Evolutionary conservation across 2,113 vertebrate species (phyloP), one percentile per base, ranked within the genome.

Genomic region (Dasyornis broadbenti): DNA sequence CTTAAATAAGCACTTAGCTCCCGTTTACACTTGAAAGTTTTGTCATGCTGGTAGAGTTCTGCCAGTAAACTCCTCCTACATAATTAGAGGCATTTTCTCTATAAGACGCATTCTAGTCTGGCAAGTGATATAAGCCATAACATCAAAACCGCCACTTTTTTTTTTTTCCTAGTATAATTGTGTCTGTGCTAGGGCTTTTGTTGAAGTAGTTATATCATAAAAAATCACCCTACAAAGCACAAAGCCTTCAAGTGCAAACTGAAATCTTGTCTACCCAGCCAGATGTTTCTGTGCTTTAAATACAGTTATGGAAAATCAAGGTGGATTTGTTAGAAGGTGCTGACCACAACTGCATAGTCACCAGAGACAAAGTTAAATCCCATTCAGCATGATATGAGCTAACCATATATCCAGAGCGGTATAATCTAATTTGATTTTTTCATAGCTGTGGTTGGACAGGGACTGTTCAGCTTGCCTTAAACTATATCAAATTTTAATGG

Each of bases 51-150:
- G 52, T 69, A 54, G 44, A 77, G 82, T 57, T 92, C 56, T 77
- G 86, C 59, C 45, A 49, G 63, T 50, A 50, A 95, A 86, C 59
- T 80, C 92, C 90, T 94, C 90, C 94, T 53, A 82, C 39, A 11
- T 94, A 94, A 93, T 91, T 79, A 82, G 66, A 70, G 75, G 40
- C 75, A 66, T 90, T 85, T 83, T 86, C 59, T 71, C 70, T 90
- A 21, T 72, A 80, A 88, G 68, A 81, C 31, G 21, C 35, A 37
- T 86, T 93, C 75, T 50, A 82, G 85, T 60, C 75, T 95, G 92
- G 85, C 90, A 83, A 83, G 60, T 0, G 1, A 45, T 72, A 27
- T 72, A 80, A 94, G 45, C 70, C 42, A 15, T 45, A 77, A 82
- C 79, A 80, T 77, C 66, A 94, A 95, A 95, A 7, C 14, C 35